Percentiles rank a stretch among this genome's conserved stretches.
These are phyloP conservation scores for Sorex araneus DNA, from an alignment of 2,113 vertebrate species.

Conservation along the genomic window DNA sequence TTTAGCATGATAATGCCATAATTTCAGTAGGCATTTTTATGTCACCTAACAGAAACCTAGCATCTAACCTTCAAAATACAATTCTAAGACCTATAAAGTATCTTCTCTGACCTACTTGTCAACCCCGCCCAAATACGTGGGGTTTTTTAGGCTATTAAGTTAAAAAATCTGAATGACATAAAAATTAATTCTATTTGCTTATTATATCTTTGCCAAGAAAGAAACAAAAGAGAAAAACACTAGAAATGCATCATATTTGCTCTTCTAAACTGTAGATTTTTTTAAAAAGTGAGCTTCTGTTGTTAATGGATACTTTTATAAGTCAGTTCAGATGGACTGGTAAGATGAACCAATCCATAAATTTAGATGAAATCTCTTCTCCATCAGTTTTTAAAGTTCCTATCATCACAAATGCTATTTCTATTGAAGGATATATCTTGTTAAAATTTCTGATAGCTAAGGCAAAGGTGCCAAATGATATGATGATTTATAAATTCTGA, in stretches of 20 bases:
- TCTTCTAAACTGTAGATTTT: neutral
- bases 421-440: neutral
- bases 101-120: slow-evolving; percentile 4
- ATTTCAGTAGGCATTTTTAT: slow-evolving; percentile 32
- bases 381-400: slow-evolving; percentile 24
- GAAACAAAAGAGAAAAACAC: slow-evolving; percentile 74
- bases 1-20: neutral
- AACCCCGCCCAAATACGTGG: slow-evolving; percentile 61
- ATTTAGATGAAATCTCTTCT: slow-evolving; percentile 28
- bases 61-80: neutral
- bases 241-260: neutral
- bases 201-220: slow-evolving; percentile 74
- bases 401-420: slow-evolving; percentile 13
- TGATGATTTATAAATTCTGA: slow-evolving; percentile 41
- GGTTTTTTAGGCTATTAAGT: slow-evolving; percentile 62
- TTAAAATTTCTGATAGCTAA: slow-evolving; percentile 38
- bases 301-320: slow-evolving; percentile 53
- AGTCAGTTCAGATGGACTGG: neutral
- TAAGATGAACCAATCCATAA: neutral
- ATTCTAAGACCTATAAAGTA: slow-evolving; percentile 3
- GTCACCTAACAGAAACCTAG: neutral
- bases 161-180: slow-evolving; percentile 71
- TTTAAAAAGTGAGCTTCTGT: neutral
- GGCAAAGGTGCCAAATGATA: neutral
- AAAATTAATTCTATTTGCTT: slow-evolving; percentile 72